phyloP scores from a whole-genome alignment of 2,888 invertebrate genomes.

The Stenodera caucasica region DNA sequence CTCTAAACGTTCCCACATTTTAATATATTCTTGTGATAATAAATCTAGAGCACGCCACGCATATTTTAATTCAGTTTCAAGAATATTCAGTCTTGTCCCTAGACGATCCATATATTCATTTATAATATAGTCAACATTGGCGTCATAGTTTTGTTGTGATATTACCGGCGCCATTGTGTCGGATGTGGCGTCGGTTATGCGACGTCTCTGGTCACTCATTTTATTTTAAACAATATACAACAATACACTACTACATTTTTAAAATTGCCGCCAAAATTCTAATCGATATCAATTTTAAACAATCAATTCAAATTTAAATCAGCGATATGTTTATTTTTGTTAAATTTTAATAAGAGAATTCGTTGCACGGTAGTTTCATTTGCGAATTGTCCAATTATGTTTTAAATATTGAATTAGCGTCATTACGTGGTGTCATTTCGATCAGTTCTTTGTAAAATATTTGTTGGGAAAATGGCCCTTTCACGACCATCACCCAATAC shows the following conservation, averaged over 20 bases:
- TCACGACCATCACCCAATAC: conserved; percentile 47
- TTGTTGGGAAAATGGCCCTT: conserved; percentile 45
- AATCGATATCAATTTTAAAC: too few relatives aligned
- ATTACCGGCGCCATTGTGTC: conserved; percentile 49
- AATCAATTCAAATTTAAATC: background rate
- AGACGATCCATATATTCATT: conserved; percentile 91
- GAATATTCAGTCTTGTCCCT: conserved; percentile 80
- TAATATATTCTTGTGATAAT: conserved; percentile 87
- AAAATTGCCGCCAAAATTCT: conserved; percentile 10
- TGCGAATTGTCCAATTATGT: conserved; percentile 5
- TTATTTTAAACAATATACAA: too few relatives aligned
- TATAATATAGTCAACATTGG: conserved; percentile 72
- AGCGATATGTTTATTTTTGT: conserved; percentile 41
- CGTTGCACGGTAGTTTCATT: conserved; percentile 38
- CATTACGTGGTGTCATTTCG: conserved; percentile 35
- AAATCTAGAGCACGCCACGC: conserved; percentile 91
- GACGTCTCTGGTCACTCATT: conserved; percentile 44
- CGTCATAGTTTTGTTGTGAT: conserved; percentile 49
- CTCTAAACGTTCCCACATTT: conserved; percentile 91
- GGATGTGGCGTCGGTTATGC: conserved; percentile 42
- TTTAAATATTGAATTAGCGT: conserved; percentile 3
- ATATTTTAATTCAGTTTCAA: conserved; percentile 88
- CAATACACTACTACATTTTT: conserved; percentile 29
- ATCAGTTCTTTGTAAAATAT: conserved; percentile 20
- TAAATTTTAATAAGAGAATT: conserved; percentile 36